Base-by-base conservation (phyloP, 2,888 invertebrate genomes). In the Creontiades dilutus region DNA sequence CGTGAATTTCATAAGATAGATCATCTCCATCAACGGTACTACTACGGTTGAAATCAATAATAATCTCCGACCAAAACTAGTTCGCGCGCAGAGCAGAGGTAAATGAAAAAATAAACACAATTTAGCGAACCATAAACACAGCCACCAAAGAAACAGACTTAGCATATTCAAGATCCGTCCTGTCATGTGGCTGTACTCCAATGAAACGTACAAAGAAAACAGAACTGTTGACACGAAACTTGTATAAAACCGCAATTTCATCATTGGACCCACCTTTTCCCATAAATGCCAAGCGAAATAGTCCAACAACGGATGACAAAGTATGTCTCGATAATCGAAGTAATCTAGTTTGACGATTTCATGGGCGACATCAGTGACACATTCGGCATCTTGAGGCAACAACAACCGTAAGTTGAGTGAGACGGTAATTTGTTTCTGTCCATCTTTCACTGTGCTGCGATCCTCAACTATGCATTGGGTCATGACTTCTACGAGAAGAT, bases 231-330 rank as follows among this genome's bases (percentile, higher is more conserved):
- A 28, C 5, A 4, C 52, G 0, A 23, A 11, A 4, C 28, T 28
- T 16, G 52, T 48, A 19, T 84, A 84, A 23, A 84, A 84, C 47
- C 84, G 0, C n/a, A 84, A n/a, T 16, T 16, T 28, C 84, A 84
- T 84, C 52, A 28, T 28, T 5, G 14, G 55, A 11, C 84, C 55
- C 14, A 84, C 28, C 16, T 52, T 16, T 14, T 52, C 28, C 84
- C 84, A 84, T 23, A 55, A 13, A 27, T 55, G 16, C 57, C 55
- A 84, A 55, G 52, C 84, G 84, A 52, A 84, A 84, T 84, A 84
- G 3, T 84, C 84, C 11, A 84, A 16, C 19, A 84, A 27, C 14
- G 84, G 84, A 28, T 84, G 84, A 13, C 55, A 55, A 0, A 84
- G 84, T 28, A 84, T 48, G 14, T 55, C 27, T 52, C 52, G 52